phyloP scores from a whole-genome alignment of 2,888 invertebrate genomes.

The Watsonalla binaria region DNA sequence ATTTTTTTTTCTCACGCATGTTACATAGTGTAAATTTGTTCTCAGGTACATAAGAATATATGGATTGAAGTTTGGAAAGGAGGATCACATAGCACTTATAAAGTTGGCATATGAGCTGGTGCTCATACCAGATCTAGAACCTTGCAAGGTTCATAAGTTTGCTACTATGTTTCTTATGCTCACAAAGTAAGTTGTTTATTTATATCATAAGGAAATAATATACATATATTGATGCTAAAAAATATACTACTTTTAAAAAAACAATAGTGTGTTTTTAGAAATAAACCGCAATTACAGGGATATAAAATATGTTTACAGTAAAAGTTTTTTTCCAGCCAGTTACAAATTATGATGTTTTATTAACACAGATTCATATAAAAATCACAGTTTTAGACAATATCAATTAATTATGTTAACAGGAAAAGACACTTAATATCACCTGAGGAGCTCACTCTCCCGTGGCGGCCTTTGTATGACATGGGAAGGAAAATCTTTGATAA shows the following conservation, averaged over 20 bases:
- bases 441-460: constrained; percentile 88
- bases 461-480: constrained; percentile 90
- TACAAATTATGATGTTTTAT: no score
- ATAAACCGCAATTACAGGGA: no score
- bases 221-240: no score
- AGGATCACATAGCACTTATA: constrained; percentile 91
- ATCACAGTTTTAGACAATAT: neutral
- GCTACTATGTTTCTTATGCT: constrained; percentile 82
- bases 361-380: no score
- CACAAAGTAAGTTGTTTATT: constrained; percentile 83
- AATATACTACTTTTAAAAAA: no score
- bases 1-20: no score
- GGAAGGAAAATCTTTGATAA: constrained; percentile 79
- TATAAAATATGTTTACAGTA: no score
- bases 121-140: constrained; percentile 87
- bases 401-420: constrained; percentile 62
- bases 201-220: neutral
- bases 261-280: no score
- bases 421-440: constrained; percentile 87
- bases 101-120: constrained; percentile 88
- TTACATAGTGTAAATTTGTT: constrained; percentile 9
- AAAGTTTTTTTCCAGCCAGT: no score
- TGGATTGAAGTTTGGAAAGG: constrained; percentile 92
- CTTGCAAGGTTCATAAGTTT: constrained; percentile 85
- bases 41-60: constrained; percentile 90